Percentiles rank a stretch among this genome's conserved stretches.
Conservation (phyloP, 2,113 vertebrate genomes). For the Actenoides hombroni region DNA sequence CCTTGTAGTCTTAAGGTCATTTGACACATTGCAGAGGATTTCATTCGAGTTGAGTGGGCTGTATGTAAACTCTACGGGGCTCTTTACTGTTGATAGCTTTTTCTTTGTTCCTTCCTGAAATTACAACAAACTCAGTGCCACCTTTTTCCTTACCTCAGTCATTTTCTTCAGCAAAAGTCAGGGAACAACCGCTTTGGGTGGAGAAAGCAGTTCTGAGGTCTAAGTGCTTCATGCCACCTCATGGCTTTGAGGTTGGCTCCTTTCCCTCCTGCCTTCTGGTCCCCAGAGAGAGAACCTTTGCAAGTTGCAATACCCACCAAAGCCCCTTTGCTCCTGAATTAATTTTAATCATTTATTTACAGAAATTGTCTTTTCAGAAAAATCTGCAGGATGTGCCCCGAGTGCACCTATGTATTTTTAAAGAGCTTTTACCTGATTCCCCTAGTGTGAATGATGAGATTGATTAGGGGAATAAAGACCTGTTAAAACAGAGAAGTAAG, state of each 20-base stretch:
- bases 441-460: conserved; percentile 1
- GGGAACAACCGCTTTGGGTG: background rate
- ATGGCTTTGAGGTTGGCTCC: background rate
- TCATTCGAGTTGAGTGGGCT: background rate
- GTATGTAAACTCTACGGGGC: background rate
- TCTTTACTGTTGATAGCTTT: background rate
- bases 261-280: background rate
- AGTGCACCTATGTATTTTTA: background rate
- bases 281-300: background rate
- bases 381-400: background rate
- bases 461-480: conserved; percentile 15
- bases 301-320: background rate
- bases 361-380: background rate
- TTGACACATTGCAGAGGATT: background rate
- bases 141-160: background rate
- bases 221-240: background rate
- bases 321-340: conserved; percentile 2
- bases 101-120: background rate
- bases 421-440: conserved; percentile 41
- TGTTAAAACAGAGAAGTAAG: background rate
- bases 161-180: background rate
- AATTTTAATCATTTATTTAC: background rate
- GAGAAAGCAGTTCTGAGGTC: background rate
- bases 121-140: background rate
- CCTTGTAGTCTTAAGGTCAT: background rate